Evolutionary conservation across 2,113 vertebrate species (phyloP), one percentile per base, ranked within the genome.

Genomic region (Mesocricetus auratus): DNA sequence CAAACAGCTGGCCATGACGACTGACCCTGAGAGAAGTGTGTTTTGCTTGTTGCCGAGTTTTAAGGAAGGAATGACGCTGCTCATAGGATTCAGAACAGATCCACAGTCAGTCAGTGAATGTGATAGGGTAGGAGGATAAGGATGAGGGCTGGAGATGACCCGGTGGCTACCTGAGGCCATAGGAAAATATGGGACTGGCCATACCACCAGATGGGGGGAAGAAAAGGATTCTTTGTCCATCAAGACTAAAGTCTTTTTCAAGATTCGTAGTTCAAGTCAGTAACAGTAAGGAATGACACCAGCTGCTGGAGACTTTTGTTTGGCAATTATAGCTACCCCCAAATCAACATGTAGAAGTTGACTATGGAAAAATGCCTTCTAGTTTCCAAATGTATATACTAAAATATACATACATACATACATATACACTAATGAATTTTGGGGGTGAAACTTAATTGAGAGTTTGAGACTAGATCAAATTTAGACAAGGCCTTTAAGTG

Each of bases 371-470:
- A 95, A 26, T 75, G 4, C 81, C 69, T 89, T 85, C 69, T 81
- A 26, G 93, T 94, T 91, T 96, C 74, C 64, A 83, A 36, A 90
- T 79, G 85, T 56, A 56, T 56, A 56, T 56, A 56, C 12, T 13
- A 13, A 56, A 10, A 53, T 53, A 53, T 53, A 53, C 11, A 53
- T 53, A 53, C 11, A 53, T 53, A 53, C 11, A 53, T 53, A 53
- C 12, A 56, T 56, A 56, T 42, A 90, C 94, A 26, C 45, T 82
- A 60, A 82, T 77, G 10, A 94, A 62, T n/a, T 77, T 89, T 88
- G 58, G 66, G 86, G 42, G 64, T 85, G 74, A 29, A 79, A 3
- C 31, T n/a, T 39, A 87, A 91, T 81, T 91, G 90, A 89, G 39
- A 83, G 36, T 86, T 86, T 71, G 62, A 96, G 58, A 82, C 12